Evolutionary conservation across 35 echinoderm and acorn worm species (phyloP).

Genomic region (Heliocidaris erythrogramma): DNA sequence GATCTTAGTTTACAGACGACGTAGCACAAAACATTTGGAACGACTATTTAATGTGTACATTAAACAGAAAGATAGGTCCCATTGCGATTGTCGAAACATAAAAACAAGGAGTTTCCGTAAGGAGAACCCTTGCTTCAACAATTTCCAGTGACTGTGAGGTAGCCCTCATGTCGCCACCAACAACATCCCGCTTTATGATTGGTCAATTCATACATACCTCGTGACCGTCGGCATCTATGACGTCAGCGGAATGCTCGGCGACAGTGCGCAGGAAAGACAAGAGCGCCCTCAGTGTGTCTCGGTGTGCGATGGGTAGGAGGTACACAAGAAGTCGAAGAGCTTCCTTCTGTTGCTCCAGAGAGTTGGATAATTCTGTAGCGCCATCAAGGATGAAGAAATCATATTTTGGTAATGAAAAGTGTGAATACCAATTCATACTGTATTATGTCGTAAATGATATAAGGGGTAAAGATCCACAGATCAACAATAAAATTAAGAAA

Average conservation of each 20-base stretch:
- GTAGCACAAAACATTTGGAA: neutral
- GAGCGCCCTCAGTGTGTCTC: constrained; percentile 80
- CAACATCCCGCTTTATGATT: neutral
- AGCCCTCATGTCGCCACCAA: neutral
- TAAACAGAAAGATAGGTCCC: neutral
- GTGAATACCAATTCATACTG: neutral
- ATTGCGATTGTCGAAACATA: neutral
- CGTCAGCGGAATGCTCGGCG: constrained; percentile 62
- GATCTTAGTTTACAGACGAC: neutral
- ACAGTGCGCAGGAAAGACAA: constrained; percentile 74
- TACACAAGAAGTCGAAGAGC: constrained; percentile 71
- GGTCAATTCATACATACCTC: constrained; percentile 64
- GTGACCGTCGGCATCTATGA: constrained; percentile 63
- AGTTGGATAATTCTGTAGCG: constrained; percentile 56
- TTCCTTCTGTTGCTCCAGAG: constrained; percentile 51
- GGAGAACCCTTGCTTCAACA: neutral
- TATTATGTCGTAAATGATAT: neutral
- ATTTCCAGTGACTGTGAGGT: neutral
- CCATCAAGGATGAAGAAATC: neutral
- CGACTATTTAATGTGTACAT: neutral
- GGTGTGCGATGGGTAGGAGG: constrained; percentile 72
- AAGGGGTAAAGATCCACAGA: no score
- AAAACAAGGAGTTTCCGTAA: neutral
- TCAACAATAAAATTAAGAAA: no score
- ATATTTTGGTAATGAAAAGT: no score